phyloP scores from a whole-genome alignment of 1,140 invertebrate species.

The Camponotus pennsylvanicus region DNA sequence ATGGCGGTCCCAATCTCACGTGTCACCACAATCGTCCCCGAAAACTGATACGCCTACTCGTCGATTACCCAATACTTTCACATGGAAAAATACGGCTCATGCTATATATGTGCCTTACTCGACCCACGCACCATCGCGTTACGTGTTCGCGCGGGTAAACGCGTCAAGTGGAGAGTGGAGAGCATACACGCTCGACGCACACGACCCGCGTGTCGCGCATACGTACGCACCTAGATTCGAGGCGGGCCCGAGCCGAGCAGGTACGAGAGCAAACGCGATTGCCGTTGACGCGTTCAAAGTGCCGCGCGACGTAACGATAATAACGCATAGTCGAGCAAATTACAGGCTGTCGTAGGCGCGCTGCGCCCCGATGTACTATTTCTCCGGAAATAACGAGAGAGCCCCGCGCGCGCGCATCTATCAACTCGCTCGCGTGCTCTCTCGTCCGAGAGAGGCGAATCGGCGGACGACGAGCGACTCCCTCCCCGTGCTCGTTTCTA shows the following conservation, averaged over 20 bases:
- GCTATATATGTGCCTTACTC: not conserved
- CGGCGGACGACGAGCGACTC: conserved; percentile 10
- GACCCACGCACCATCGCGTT: conserved; percentile 24
- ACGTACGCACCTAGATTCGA: not conserved
- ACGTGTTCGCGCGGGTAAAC: conserved; percentile 34
- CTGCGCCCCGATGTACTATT: conserved; percentile 65
- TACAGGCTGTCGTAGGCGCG: not conserved
- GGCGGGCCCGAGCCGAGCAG: not conserved
- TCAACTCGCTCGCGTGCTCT: conserved; percentile 63
- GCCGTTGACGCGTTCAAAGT: not conserved
- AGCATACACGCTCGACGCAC: not conserved
- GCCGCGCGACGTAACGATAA: not conserved
- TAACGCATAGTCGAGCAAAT: not conserved
- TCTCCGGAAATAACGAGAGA: conserved; percentile 33
- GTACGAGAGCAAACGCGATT: not conserved
- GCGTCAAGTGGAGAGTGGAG: conserved; percentile 12
- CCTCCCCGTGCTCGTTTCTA: conserved; percentile 1
- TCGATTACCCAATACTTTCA: conserved; percentile 26
- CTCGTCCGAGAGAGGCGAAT: not conserved
- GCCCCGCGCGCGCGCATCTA: conserved; percentile 41
- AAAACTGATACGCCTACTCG: conserved; percentile 33
- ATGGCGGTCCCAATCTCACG: not conserved
- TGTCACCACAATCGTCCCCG: not conserved
- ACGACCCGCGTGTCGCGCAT: not conserved
- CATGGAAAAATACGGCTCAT: conserved; percentile 6